These are phyloP conservation scores for Lonchura striata DNA, from an alignment of 2,113 vertebrate genomes.

Conservation along the genomic window DNA sequence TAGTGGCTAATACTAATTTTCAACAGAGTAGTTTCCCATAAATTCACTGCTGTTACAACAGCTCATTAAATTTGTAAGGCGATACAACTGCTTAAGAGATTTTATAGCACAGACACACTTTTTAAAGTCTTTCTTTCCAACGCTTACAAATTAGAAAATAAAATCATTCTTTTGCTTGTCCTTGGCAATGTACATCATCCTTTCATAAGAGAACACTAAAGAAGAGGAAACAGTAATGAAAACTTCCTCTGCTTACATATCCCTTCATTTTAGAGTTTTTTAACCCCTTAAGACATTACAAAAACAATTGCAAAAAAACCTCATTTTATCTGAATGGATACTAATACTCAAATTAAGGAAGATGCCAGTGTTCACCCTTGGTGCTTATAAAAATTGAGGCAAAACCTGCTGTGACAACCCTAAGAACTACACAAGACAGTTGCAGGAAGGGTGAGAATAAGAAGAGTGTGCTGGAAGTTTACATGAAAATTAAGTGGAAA, in stretches of 20 bases:
- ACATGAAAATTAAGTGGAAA: background rate
- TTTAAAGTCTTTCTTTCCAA: background rate
- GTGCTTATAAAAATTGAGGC: background rate
- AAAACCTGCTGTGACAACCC: background rate
- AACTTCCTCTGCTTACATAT: rapidly evolving
- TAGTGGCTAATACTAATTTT: constrained; percentile 18
- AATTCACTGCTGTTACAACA: constrained; percentile 6
- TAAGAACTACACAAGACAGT: background rate
- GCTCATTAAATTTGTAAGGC: constrained; percentile 14
- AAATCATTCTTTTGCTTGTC: background rate
- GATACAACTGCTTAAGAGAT: background rate
- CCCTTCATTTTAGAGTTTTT: background rate
- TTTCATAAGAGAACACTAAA: background rate
- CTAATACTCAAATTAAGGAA: background rate
- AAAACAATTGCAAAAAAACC: background rate
- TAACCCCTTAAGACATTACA: background rate
- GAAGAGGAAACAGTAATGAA: background rate
- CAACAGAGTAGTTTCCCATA: constrained; percentile 1
- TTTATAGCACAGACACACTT: background rate
- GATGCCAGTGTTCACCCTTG: background rate
- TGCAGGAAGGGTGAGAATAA: background rate
- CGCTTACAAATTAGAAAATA: background rate
- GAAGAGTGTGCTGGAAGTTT: background rate
- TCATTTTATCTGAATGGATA: background rate
- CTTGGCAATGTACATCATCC: background rate